Conservation (phyloP, 2,888 invertebrate species). For the Nymphalis urticae region DNA sequence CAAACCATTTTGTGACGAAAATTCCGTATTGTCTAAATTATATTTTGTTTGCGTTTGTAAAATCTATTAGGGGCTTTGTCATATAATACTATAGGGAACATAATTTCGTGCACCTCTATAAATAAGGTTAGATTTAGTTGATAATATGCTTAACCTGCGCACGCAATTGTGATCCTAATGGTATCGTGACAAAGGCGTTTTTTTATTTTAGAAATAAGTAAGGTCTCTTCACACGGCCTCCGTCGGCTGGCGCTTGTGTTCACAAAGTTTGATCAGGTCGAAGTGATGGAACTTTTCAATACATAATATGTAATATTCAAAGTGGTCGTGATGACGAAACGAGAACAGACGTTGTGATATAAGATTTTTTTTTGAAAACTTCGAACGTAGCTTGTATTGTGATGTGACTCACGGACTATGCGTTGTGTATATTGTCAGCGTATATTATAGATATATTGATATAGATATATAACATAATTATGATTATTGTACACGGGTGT, state of each 20-base stretch:
- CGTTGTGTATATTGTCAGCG: conserved; percentile 62
- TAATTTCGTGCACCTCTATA: conserved; percentile 31
- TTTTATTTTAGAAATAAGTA: conserved; percentile 15
- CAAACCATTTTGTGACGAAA: not conserved
- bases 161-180: conserved; percentile 21
- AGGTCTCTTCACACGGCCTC: not conserved
- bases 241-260: conserved; percentile 9
- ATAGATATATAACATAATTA: conserved; percentile 50
- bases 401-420: conserved; percentile 52
- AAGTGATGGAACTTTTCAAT: conserved; percentile 17
- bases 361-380: conserved; percentile 45
- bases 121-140: conserved; percentile 29
- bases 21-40: not conserved
- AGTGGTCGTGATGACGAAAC: conserved; percentile 40
- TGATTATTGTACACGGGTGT: conserved; percentile 44
- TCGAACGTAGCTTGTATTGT: conserved; percentile 53
- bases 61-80: conserved; percentile 13
- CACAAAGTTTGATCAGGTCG: not conserved
- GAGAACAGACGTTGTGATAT: conserved; percentile 60
- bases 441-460: conserved; percentile 63
- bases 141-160: conserved; percentile 19
- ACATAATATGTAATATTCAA: conserved; percentile 18
- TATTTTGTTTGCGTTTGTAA: conserved; percentile 5
- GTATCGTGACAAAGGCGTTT: conserved; percentile 17
- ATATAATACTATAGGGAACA: conserved; percentile 21